phyloP scores from a whole-genome alignment of 2,113 vertebrate genomes.

The Scalopus aquaticus region DNA sequence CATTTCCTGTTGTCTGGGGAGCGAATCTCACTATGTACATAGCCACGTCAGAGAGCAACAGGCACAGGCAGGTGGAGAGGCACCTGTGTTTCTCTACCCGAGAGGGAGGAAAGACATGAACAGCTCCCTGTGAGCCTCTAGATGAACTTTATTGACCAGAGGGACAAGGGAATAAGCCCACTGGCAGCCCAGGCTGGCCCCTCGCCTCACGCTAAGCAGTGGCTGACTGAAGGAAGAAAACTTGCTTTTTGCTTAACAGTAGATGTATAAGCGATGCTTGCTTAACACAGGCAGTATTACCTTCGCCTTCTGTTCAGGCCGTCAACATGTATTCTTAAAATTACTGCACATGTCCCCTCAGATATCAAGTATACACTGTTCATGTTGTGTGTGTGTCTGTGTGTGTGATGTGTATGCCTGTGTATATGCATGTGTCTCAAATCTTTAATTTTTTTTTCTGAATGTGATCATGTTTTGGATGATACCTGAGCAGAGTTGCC shows the following conservation, averaged over 20 bases:
- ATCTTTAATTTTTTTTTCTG: conserved; percentile 44
- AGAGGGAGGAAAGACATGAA: neutral
- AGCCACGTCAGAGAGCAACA: neutral
- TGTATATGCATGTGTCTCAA: neutral
- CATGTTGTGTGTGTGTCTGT: neutral
- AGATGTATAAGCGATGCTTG: neutral
- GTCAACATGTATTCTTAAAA: neutral
- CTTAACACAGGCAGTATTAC: conserved; percentile 56
- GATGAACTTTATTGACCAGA: rapidly evolving
- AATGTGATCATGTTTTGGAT: conserved; percentile 72
- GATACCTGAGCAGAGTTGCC: conserved; percentile 61
- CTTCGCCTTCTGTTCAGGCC: conserved; percentile 38
- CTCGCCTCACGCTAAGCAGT: neutral
- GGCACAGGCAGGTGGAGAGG: neutral
- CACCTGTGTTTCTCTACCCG: neutral
- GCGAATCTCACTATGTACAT: neutral
- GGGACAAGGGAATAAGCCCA: neutral
- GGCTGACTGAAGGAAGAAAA: neutral
- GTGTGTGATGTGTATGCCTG: neutral
- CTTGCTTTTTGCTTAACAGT: conserved; percentile 37
- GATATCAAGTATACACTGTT: conserved; percentile 25
- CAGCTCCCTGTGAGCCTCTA: neutral
- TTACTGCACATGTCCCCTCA: neutral
- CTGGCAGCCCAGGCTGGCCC: neutral
- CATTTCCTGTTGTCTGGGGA: neutral